phyloP scores from a whole-genome alignment of 2,797 vertebrate genomes.

The Oryzias dopingdopingensis region DNA sequence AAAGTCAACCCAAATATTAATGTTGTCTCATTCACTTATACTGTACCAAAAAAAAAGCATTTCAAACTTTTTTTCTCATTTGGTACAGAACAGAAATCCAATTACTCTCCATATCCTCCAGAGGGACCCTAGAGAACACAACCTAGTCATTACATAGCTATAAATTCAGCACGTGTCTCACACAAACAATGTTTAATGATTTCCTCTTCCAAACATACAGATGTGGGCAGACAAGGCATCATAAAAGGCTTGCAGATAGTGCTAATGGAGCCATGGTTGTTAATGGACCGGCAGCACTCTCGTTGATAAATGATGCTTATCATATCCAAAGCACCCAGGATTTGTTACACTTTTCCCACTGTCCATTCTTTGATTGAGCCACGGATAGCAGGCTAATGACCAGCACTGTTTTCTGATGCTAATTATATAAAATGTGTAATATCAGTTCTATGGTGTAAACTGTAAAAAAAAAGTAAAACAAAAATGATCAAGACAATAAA shows the following conservation, averaged over 20 bases:
- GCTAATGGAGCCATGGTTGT: slow-evolving; percentile 78
- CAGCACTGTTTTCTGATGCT: slow-evolving; percentile 40
- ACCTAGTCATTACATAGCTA: slow-evolving; percentile 58
- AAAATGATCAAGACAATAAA: too few species aligned
- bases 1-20: neutral
- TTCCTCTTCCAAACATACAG: slow-evolving; percentile 74
- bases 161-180: slow-evolving; percentile 62
- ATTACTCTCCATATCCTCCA: slow-evolving; percentile 44
- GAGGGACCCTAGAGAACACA: slow-evolving; percentile 45
- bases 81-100: slow-evolving; percentile 28
- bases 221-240: slow-evolving; percentile 72
- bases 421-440: neutral
- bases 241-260: slow-evolving; percentile 78
- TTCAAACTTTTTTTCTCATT: slow-evolving; percentile 21
- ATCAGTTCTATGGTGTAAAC: too few species aligned
- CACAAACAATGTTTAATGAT: slow-evolving; percentile 77
- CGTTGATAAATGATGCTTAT: slow-evolving; percentile 82
- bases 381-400: slow-evolving; percentile 67
- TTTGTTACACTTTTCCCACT: slow-evolving; percentile 73
- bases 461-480: too few species aligned
- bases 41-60: slow-evolving; percentile 6
- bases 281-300: slow-evolving; percentile 80
- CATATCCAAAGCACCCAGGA: slow-evolving; percentile 68
- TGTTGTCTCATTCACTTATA: neutral
- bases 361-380: slow-evolving; percentile 62